These are phyloP conservation scores for Drosophila nigritarsus DNA, from an alignment of 2,888 invertebrate species.

Conservation along the genomic window DNA sequence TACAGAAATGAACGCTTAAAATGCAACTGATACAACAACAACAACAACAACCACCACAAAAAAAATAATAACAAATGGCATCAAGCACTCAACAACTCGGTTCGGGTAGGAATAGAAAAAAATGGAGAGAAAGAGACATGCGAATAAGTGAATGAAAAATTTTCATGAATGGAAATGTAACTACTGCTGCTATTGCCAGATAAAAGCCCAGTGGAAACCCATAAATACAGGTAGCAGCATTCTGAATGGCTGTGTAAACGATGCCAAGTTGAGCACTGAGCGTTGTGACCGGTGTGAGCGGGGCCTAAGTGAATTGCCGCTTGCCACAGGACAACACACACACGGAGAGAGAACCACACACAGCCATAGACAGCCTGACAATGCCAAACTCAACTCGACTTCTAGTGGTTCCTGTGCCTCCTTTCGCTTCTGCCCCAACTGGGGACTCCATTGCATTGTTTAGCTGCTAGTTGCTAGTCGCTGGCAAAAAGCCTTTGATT, in stretches of 20 bases:
- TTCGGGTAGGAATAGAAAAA: slow-evolving; percentile 13
- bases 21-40: slow-evolving; percentile 45
- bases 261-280: slow-evolving; percentile 53
- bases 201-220: slow-evolving; percentile 71
- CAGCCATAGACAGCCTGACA: slow-evolving; percentile 31
- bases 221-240: slow-evolving; percentile 76
- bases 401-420: slow-evolving; percentile 28
- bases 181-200: slow-evolving; percentile 63
- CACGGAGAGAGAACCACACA: slow-evolving; percentile 1
- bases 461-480: slow-evolving; percentile 43
- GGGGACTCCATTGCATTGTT: slow-evolving; percentile 69
- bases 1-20: slow-evolving; percentile 57
- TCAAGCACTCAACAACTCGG: slow-evolving; percentile 50
- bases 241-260: slow-evolving; percentile 72
- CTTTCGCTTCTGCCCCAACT: background rate
- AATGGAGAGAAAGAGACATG: slow-evolving; percentile 9
- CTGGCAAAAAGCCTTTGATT: slow-evolving; percentile 70
- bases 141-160: slow-evolving; percentile 77
- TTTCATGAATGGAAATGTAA: slow-evolving; percentile 78
- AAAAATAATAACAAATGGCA: slow-evolving; percentile 71
- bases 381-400: slow-evolving; percentile 30
- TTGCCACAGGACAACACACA: slow-evolving; percentile 41
- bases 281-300: slow-evolving; percentile 3
- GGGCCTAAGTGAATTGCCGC: slow-evolving; percentile 76
- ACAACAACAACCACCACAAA: slow-evolving; percentile 11